Percentiles rank a stretch among this genome's conserved stretches.
Evolutionary conservation across 2,888 invertebrate genomes (phyloP).

Genomic region (Cybosia mesomella): DNA sequence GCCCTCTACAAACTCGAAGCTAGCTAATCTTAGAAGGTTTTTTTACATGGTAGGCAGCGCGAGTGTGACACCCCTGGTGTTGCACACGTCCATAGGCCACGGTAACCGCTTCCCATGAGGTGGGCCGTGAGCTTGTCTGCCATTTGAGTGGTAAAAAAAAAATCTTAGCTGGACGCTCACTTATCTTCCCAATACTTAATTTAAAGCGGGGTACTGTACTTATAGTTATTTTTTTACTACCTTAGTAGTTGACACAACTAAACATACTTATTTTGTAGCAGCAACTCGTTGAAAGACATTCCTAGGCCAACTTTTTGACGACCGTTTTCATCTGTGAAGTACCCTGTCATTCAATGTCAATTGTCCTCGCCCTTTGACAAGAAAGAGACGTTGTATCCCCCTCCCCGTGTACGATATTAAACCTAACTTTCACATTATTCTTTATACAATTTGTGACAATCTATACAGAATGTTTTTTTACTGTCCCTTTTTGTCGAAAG

Average conservation of each 20-base stretch:
- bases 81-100: no score
- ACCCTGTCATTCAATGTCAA: constrained; percentile 43
- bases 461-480: constrained; percentile 45
- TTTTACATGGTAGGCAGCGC: no score
- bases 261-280: neutral
- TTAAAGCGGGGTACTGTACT: no score
- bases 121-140: no score
- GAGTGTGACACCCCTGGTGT: no score
- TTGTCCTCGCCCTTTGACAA: constrained; percentile 49
- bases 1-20: no score
- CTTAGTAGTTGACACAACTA: neutral
- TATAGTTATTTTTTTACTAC: neutral
- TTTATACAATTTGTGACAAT: constrained; percentile 48
- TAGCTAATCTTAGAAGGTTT: no score
- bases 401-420: constrained; percentile 36
- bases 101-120: no score
- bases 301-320: neutral
- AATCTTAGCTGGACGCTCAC: no score
- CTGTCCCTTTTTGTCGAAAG: constrained; percentile 50
- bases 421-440: constrained; percentile 38
- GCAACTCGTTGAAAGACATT: neutral
- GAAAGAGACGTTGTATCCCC: constrained; percentile 37
- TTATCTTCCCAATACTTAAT: no score
- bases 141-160: no score
- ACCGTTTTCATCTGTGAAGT: constrained; percentile 19